Evolutionary conservation across 2,113 vertebrate species (phyloP), one percentile per base, ranked within the genome.

Genomic region (Gallinago undulata): DNA sequence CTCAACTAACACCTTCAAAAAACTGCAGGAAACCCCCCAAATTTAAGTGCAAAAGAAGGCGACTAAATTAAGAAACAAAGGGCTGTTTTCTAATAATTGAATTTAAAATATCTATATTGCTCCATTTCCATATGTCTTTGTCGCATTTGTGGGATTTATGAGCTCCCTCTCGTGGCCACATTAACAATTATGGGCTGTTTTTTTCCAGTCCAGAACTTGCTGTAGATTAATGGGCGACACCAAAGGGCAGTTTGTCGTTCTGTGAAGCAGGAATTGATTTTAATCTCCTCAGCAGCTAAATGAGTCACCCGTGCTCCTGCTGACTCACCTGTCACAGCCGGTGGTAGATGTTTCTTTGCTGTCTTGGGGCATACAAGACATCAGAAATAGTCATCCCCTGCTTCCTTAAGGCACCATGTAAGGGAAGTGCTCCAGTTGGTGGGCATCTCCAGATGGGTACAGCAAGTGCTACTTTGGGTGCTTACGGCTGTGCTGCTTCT

Each of bases 141-240:
- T 1, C 1, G 9, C 43, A 22, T 16, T 77, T 25, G 16, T 35
- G 37, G 89, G 59, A 50, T 82, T 84, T 63, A 41, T 37, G 89
- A 77, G 93, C 93, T 93, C 96, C 95, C 92, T 96, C 94, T 96
- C 50, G 73, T 86, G 94, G 90, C 39, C 14, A 74, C 43, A 15
- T 51, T 84, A 31, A 30, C 87, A 9, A 3, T 4, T 59, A 53
- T 6, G 92, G 79, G 56, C 35, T 41, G 31, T 0, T 73, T 57
- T 57, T 67, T 35, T 57, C 39, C 90, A 66, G 33, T 13, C 41
- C 11, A 7, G 84, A 30, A 22, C 16, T 14, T 33, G 27, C 57
- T 37, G 33, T 17, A 74, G 87, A 43, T 53, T n/a, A 89, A 84
- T 30, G 33, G 16, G 11, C 0, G 14, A 47, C 47, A 17, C 7